phyloP scores from a whole-genome alignment of 1,140 invertebrate genomes.

The Ptiloglossa arizonensis region DNA sequence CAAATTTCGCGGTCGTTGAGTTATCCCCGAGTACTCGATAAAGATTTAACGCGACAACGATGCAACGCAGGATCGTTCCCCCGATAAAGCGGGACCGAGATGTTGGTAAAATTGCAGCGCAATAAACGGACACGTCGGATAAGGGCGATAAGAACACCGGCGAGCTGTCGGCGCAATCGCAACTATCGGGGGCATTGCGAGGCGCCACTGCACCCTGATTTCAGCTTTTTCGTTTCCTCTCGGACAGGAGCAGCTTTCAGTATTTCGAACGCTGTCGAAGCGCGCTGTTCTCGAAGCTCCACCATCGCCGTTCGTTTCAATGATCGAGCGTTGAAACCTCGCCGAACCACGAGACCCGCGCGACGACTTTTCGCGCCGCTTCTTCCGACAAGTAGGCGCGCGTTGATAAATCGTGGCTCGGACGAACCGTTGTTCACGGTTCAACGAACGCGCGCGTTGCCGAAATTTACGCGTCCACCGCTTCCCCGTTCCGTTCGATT shows the following conservation, averaged over 20 bases:
- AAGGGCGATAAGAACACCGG: neutral
- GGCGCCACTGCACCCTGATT: conserved; percentile 56
- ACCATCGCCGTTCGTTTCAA: neutral
- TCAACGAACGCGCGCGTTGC: neutral
- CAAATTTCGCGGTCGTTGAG: no score
- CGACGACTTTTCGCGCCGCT: neutral
- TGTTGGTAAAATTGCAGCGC: no score
- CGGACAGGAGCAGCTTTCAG: conserved; percentile 48
- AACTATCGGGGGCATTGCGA: conserved; percentile 40
- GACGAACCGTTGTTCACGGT: no score
- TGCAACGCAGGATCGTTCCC: no score
- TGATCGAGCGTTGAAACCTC: neutral
- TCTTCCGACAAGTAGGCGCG: neutral
- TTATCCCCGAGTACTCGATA: no score
- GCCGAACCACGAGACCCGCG: neutral
- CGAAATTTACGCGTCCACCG: no score
- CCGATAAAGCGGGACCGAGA: no score
- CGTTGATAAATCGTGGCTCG: no score
- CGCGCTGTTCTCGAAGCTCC: conserved; percentile 30
- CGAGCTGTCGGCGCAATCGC: conserved; percentile 58
- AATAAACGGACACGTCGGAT: neutral
- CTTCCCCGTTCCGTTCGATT: neutral
- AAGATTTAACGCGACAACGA: no score
- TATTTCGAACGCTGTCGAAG: conserved; percentile 53
- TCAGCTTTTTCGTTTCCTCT: conserved; percentile 44